Conservation (phyloP, 2,888 invertebrate genomes). For the Philaethria dido region DNA sequence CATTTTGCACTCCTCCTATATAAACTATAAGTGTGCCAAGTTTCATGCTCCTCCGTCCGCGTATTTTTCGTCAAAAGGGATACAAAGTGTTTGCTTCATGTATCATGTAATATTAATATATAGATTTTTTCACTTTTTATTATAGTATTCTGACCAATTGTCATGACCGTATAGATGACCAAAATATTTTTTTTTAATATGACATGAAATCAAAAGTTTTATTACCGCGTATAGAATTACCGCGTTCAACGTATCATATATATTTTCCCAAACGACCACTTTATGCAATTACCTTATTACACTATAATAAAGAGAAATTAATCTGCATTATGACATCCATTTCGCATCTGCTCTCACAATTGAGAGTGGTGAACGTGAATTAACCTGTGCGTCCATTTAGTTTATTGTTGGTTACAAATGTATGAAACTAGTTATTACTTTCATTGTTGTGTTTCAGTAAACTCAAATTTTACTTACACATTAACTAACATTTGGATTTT, state of each 20-base stretch:
- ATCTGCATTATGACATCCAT: slow-evolving; percentile 30
- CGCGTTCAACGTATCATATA: slow-evolving; percentile 10
- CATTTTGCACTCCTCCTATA: no score
- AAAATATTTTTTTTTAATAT: neutral
- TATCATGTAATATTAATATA: no score
- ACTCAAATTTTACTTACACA: no score
- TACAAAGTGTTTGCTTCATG: no score
- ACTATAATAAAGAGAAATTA: slow-evolving; percentile 28
- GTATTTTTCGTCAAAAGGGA: no score
- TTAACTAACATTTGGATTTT: neutral
- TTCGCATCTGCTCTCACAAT: slow-evolving; percentile 19
- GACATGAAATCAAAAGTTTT: neutral
- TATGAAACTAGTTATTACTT: neutral
- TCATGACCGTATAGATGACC: neutral
- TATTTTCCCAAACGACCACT: slow-evolving; percentile 16
- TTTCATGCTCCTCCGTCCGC: no score
- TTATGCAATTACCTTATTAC: slow-evolving; percentile 21
- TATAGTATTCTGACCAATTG: neutral
- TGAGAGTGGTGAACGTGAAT: slow-evolving; percentile 23
- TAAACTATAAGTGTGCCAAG: no score
- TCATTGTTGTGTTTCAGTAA: neutral
- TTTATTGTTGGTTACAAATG: neutral
- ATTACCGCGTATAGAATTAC: slow-evolving; percentile 5
- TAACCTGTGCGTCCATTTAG: neutral
- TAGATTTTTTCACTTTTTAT: no score